Base-by-base conservation (phyloP, 2,797 vertebrate species). In the Yasuhikotakia modesta region DNA sequence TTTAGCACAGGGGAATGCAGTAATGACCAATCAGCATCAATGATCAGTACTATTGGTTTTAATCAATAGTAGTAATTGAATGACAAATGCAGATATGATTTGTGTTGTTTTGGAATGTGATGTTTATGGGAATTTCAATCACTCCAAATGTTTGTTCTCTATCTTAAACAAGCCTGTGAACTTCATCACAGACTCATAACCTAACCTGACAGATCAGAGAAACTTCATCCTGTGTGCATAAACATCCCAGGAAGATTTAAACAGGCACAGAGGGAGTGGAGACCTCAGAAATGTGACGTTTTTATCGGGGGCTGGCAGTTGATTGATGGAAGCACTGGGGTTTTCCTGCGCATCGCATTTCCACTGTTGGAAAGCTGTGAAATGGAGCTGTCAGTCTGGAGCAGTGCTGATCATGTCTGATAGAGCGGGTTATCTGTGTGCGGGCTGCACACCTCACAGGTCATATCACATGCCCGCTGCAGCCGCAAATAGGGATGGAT, bases 331-430 rank as follows among this genome's bases (percentile, higher is more conserved):
- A 86, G 87, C 83, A 79, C 81, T 50, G 84, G 64, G 85, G 83
- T 87, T 89, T 89, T 87, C 85, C 81, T 77, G 58, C 70, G 79
- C 87, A 90, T 91, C 90, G 87, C 85, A 86, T 91, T 90, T 91
- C 91, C 88, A 86, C 92, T 87, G 81, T 83, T 88, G 88, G 82
- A 88, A 85, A 87, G 81, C 89, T 90, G 90, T 92, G 90, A 91
- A 76, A 87, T 87, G 82, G 68, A 78, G 85, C 89, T 88, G 86
- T 90, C 89, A 85, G 82, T 88, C 83, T 82, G 82, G 83, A 83
- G 68, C 73, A 30, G 46, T 61, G 61, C 86, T 86, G 85, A 87
- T 89, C 81, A 80, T 80, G 72, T 79, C 75, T 84, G 85, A 86
- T 82, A 74, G 83, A 85, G 79, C 81, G 61, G 83, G 81, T 79